Evolutionary conservation across 2,888 invertebrate genomes (phyloP).

Genomic region (Toxonevra muliebris): DNA sequence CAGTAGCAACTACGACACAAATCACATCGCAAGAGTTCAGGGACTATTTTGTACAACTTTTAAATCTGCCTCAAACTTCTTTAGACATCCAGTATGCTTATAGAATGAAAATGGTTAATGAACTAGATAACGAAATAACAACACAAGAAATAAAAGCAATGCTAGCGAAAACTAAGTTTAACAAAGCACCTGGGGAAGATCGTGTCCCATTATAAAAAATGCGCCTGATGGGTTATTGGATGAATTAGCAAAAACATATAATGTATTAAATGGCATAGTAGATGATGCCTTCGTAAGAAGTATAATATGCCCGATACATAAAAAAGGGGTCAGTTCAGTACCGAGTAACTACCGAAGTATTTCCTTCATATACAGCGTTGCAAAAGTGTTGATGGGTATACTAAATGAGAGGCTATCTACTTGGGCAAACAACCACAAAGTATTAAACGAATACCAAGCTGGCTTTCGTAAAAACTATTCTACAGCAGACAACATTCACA

Average conservation of each 20-base stretch:
- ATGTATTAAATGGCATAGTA: background rate
- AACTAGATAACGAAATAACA: background rate
- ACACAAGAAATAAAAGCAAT: background rate
- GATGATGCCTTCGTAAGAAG: background rate
- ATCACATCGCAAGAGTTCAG: no score
- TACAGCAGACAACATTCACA: no score
- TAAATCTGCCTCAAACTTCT: background rate
- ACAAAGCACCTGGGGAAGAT: background rate
- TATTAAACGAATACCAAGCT: background rate
- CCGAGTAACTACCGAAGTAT: conserved; percentile 12
- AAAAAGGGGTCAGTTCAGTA: conserved; percentile 4
- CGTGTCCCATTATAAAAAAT: background rate
- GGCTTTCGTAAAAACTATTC: background rate
- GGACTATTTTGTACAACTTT: background rate
- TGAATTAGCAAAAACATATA: background rate
- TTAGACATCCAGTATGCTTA: conserved; percentile 1
- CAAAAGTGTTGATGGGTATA: conserved; percentile 10
- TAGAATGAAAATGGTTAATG: background rate
- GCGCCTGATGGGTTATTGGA: conserved; percentile 2
- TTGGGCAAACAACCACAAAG: background rate
- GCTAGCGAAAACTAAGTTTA: background rate
- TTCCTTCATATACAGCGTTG: conserved; percentile 13
- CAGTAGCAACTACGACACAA: no score
- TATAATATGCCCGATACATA: conserved; percentile 17
- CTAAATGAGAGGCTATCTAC: no score